These are phyloP conservation scores for Drosophila dunni DNA, from an alignment of 1,140 invertebrate genomes.

Conservation along the genomic window DNA sequence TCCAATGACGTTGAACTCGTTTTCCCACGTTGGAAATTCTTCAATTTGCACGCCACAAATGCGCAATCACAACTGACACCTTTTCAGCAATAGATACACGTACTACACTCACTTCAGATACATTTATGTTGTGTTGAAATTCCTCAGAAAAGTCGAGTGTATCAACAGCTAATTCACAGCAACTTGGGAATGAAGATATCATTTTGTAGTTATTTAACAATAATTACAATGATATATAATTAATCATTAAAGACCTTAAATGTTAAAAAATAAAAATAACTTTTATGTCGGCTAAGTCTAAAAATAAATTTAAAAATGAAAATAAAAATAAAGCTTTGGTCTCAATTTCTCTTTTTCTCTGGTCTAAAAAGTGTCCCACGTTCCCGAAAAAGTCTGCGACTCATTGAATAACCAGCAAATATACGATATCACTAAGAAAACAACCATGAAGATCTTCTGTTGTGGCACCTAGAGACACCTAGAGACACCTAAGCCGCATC, in stretches of 20 bases:
- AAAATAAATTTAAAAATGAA: background rate
- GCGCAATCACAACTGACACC: slow-evolving; percentile 76
- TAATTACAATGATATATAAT: too few species aligned
- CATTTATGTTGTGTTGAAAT: slow-evolving; percentile 22
- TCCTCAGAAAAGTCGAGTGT: slow-evolving; percentile 18
- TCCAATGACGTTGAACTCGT: slow-evolving; percentile 61
- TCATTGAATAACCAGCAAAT: slow-evolving; percentile 59
- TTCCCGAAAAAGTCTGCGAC: slow-evolving; percentile 60
- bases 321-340: background rate
- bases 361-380: slow-evolving; percentile 50
- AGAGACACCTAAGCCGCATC: slow-evolving; percentile 27
- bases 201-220: background rate
- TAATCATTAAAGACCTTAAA: too few species aligned
- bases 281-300: background rate
- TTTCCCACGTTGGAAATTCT: slow-evolving; percentile 82
- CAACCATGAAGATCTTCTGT: slow-evolving; percentile 39
- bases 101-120: slow-evolving; percentile 42
- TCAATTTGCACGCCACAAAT: slow-evolving; percentile 77
- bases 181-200: background rate
- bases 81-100: slow-evolving; percentile 57
- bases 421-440: slow-evolving; percentile 73
- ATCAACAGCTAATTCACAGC: slow-evolving; percentile 1
- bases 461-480: background rate
- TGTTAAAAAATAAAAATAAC: too few species aligned
- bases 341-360: slow-evolving; percentile 20